Base-by-base conservation (phyloP, 2,797 vertebrate species). In the Heterohyrax brucei region DNA sequence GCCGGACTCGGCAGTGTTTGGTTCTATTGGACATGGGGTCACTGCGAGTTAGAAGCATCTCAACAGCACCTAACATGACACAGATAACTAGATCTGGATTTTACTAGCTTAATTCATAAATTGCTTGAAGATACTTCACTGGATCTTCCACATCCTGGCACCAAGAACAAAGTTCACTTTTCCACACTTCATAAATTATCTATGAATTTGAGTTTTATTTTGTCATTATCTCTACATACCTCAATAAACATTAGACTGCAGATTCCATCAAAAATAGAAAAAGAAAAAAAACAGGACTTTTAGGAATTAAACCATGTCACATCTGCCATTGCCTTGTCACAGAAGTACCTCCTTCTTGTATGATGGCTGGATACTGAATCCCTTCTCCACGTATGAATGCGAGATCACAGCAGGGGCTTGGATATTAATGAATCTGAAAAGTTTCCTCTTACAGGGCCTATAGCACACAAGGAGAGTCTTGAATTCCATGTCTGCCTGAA, bases 401-500 rank as follows among this genome's bases (percentile, higher is more conserved):
- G 5, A 73, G 59, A 3, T 75, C 10, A 0, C 12, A 88, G 50
- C 30, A 82, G 46, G 39, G 86, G 64, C 8, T n/a, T 22, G 5
- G 22, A 6, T 46, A 77, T 73, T 72, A 50, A 7, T 66, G 77
- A 94, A 62, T 84, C 89, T 92, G 61, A 94, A 95, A 91, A 83
- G 6, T 84, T 92, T 94, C 62, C 77, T 30, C 14, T 89, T 91
- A 59, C 53, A 75, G 66, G 72, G 22, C 9, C 46, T 48, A 89
- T 7, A 30, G 62, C 9, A 46, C 73, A 26, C 70, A 66, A 18
- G 72, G 9, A 90, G 62, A 79, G 21, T 50, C 24, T 62, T 80
- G 24, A 89, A 95, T 56, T 77, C 80, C 83, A 80, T 87, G 59
- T 81, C 61, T 89, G 93, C 83, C 83, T 59, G 21, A 91, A 68